These are phyloP conservation scores for Zapornia atra DNA, from an alignment of 2,113 vertebrate species.

Conservation along the genomic window DNA sequence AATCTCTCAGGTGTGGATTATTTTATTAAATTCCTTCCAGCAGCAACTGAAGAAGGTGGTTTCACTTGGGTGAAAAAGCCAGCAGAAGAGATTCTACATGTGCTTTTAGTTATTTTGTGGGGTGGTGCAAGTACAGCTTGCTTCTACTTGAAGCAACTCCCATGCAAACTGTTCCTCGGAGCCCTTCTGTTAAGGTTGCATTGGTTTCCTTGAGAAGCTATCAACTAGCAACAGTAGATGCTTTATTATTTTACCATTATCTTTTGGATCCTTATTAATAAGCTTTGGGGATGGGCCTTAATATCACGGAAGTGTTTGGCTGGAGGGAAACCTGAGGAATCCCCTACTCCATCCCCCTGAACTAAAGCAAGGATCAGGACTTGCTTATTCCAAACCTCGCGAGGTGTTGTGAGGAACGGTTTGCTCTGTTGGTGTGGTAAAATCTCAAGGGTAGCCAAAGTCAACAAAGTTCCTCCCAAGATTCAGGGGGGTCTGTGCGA, in stretches of 20 bases:
- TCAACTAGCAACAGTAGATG: neutral
- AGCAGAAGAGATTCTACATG: neutral
- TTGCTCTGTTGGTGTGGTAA: neutral
- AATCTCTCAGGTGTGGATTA: neutral
- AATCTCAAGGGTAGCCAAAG: neutral
- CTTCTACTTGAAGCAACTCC: neutral
- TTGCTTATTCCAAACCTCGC: neutral
- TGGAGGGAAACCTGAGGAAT: neutral
- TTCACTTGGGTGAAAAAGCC: neutral
- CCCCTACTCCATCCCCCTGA: neutral
- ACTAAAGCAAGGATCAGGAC: neutral
- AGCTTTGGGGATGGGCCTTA: neutral
- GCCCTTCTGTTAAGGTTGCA: neutral
- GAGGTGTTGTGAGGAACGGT: neutral
- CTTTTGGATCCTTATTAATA: neutral
- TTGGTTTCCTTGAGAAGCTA: neutral
- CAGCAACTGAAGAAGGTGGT: neutral
- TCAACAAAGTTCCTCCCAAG: rapidly evolving
- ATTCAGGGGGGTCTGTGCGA: neutral
- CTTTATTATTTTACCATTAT: neutral
- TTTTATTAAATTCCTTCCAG: conserved; percentile 5
- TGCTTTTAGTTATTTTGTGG: neutral
- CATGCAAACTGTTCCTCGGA: neutral
- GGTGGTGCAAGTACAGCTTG: neutral
- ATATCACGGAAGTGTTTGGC: neutral